A percentile compares a stretch with the other conserved stretches of the same genome.
Evolutionary conservation across 2,113 vertebrate species (phyloP).

Genomic region (Proterorhinus semilunaris): DNA sequence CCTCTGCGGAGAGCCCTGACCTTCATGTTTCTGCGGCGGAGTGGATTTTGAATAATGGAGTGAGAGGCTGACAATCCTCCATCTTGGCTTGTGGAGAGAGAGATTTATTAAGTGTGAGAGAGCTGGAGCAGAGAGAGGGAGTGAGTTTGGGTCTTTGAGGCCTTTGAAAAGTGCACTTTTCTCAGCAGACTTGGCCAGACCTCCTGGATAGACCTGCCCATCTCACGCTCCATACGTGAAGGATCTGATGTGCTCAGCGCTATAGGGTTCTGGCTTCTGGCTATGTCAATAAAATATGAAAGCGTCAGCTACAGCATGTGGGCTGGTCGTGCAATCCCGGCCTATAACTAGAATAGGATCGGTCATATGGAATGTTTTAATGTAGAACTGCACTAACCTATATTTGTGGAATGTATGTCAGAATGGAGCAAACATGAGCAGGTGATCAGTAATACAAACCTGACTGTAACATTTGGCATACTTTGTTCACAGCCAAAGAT

Average conservation of each 20-base stretch:
- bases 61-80: slow-evolving; percentile 32
- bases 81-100: slow-evolving; percentile 26
- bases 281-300: slow-evolving; percentile 44
- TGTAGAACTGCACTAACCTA: too few relatives aligned
- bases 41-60: slow-evolving; percentile 36
- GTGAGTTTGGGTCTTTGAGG: background rate
- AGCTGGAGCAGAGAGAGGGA: slow-evolving; percentile 17
- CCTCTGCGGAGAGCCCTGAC: slow-evolving; percentile 1
- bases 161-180: slow-evolving; percentile 26
- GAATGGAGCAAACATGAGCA: too few relatives aligned
- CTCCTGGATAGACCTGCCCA: slow-evolving; percentile 1
- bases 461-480: too few relatives aligned
- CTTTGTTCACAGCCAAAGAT: too few relatives aligned
- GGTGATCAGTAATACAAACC: too few relatives aligned
- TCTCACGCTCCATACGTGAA: background rate
- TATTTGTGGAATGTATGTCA: too few relatives aligned
- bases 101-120: slow-evolving; percentile 41
- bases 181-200: slow-evolving; percentile 8
- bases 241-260: background rate
- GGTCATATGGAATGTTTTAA: background rate
- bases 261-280: slow-evolving; percentile 9
- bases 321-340: background rate
- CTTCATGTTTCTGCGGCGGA: slow-evolving; percentile 21
- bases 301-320: background rate
- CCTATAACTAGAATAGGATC: background rate